Percentiles rank a stretch among this genome's conserved stretches.
phyloP scores from a whole-genome alignment of 2,113 vertebrate species.

The Motacilla tschutschensis region DNA sequence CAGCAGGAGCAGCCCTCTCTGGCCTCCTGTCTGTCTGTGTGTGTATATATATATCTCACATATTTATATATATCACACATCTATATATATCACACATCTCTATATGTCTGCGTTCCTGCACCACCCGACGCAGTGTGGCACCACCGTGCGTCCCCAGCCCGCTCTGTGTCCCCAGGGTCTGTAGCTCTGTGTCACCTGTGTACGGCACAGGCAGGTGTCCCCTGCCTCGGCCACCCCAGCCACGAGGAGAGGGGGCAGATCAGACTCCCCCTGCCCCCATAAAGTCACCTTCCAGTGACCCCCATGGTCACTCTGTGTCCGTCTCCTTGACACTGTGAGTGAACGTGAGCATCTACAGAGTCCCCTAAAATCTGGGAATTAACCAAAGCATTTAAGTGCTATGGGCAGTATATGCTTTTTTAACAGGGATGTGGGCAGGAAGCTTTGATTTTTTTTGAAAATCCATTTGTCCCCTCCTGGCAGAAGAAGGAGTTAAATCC shows the following conservation, averaged over 20 bases:
- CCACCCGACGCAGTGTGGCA: constrained; percentile 24
- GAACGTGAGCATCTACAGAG: background rate
- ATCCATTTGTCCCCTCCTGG: background rate
- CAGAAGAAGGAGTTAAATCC: background rate
- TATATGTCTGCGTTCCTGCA: constrained; percentile 31
- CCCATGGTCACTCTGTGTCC: background rate
- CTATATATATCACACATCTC: background rate
- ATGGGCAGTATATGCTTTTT: background rate
- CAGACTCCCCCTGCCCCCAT: no score
- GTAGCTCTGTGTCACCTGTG: constrained; percentile 2
- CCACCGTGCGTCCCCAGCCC: constrained; percentile 40
- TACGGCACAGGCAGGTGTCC: background rate
- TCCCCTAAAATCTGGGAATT: background rate
- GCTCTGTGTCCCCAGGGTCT: constrained; percentile 15
- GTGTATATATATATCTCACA: background rate
- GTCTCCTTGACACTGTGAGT: rapidly evolving
- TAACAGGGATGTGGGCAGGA: background rate
- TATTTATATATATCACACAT: background rate
- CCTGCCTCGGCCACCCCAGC: background rate
- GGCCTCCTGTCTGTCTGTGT: constrained; percentile 45
- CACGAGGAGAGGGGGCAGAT: background rate
- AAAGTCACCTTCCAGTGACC: background rate
- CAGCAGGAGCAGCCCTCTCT: constrained; percentile 7
- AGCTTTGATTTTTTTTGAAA: background rate
- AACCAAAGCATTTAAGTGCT: background rate